phyloP scores from a whole-genome alignment of 2,113 vertebrate species.

The Cynoglossus semilaevis region DNA sequence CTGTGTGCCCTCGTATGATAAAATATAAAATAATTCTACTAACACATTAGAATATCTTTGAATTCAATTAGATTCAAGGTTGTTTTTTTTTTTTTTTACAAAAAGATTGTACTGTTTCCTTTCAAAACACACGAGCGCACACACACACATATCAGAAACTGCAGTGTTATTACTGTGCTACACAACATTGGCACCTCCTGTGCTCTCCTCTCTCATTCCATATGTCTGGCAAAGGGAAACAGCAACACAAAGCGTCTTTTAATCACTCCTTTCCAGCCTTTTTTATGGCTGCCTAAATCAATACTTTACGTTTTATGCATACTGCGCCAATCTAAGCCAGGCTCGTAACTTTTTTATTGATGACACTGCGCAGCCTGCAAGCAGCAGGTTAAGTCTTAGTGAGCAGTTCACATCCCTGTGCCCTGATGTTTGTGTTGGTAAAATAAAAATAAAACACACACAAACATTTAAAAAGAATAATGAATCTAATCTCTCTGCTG shows the following conservation, averaged over 20 bases:
- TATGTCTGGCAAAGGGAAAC: conserved; percentile 46
- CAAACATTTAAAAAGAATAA: conserved; percentile 35
- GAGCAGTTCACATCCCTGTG: conserved; percentile 26
- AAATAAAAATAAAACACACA: conserved; percentile 16
- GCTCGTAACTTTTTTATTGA: conserved; percentile 35
- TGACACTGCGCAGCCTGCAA: conserved; percentile 24
- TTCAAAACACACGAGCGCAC: background rate
- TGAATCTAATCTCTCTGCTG: conserved; percentile 48
- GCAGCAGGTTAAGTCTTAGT: conserved; percentile 14
- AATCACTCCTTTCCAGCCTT: conserved; percentile 37
- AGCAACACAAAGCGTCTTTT: conserved; percentile 28
- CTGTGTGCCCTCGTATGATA: too few relatives aligned
- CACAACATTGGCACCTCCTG: conserved; percentile 23
- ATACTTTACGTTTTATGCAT: conserved; percentile 43
- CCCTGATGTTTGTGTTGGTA: conserved; percentile 48
- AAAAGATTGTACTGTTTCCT: background rate
- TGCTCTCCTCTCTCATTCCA: conserved; percentile 30
- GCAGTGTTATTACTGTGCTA: conserved; percentile 22
- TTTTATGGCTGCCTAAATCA: conserved; percentile 48
- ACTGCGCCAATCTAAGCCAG: conserved; percentile 22
- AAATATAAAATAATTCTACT: too few relatives aligned
- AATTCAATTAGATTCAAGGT: too few relatives aligned
- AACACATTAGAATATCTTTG: too few relatives aligned
- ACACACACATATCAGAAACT: conserved; percentile 31
- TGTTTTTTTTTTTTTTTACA: too few relatives aligned